A percentile compares a stretch with the other conserved stretches of the same genome.
Conservation (phyloP, 1,140 invertebrate species). For the Copidosoma floridanum region DNA sequence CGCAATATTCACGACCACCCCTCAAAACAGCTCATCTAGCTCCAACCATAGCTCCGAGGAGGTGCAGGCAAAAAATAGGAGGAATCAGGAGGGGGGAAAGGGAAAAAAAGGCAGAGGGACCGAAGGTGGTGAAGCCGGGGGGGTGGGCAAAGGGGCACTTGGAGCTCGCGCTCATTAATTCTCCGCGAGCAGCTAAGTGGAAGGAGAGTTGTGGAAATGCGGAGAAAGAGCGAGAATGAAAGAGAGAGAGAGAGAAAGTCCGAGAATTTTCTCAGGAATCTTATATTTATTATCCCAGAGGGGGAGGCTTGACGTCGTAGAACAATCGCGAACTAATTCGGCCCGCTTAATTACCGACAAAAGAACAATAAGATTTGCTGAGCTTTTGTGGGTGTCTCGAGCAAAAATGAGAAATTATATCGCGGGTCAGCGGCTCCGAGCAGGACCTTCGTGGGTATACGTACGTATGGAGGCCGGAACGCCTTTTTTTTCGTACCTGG, state of each 20-base stretch:
- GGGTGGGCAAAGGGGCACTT: slow-evolving; percentile 36
- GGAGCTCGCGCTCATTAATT: slow-evolving; percentile 42
- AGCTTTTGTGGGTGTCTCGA: slow-evolving; percentile 49
- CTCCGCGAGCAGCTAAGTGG: slow-evolving; percentile 39
- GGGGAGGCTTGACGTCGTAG: too few relatives aligned
- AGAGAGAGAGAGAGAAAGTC: slow-evolving; percentile 10
- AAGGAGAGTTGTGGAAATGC: slow-evolving; percentile 45
- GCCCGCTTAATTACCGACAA: slow-evolving; percentile 53
- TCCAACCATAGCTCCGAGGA: too few relatives aligned
- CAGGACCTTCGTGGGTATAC: too few relatives aligned
- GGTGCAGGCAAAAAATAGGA: background rate
- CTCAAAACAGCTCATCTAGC: too few relatives aligned
- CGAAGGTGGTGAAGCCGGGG: background rate
- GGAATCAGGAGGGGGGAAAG: background rate
- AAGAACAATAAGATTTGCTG: slow-evolving; percentile 56
- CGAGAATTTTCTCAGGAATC: slow-evolving; percentile 51
- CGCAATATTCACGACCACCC: slow-evolving; percentile 30
- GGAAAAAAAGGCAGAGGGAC: background rate
- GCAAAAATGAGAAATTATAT: slow-evolving; percentile 55
- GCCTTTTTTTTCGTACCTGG: too few relatives aligned
- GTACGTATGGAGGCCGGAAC: too few relatives aligned
- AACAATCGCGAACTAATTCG: slow-evolving; percentile 55
- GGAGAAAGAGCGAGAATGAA: slow-evolving; percentile 20
- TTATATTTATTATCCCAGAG: slow-evolving; percentile 55
- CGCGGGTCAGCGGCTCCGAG: slow-evolving; percentile 43